Evolutionary conservation across 1,140 invertebrate genomes (phyloP).

Genomic region (Caenorhabditis latens): DNA sequence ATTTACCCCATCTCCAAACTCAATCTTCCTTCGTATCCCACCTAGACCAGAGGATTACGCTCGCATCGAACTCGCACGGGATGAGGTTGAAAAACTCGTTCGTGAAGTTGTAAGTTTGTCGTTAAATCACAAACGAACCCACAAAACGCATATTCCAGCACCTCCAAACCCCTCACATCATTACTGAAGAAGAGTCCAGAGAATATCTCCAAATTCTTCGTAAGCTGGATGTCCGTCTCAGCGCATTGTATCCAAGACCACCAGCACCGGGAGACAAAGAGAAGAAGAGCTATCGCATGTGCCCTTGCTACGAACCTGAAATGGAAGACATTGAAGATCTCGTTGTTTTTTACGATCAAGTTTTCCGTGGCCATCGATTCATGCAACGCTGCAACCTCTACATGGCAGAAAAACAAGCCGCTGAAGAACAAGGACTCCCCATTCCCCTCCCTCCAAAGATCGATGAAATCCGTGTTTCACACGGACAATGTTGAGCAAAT

Average conservation of each 20-base stretch:
- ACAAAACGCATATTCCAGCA: neutral
- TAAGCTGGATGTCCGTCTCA: neutral
- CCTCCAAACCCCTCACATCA: neutral
- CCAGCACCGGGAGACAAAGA: slow-evolving; percentile 28
- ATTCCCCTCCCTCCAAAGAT: neutral
- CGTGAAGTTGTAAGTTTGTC: neutral
- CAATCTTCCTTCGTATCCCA: slow-evolving; percentile 33
- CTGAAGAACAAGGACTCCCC: too few species aligned
- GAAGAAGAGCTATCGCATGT: slow-evolving; percentile 41
- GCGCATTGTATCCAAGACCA: neutral
- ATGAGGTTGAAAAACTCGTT: neutral
- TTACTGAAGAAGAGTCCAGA: neutral
- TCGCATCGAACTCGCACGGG: neutral
- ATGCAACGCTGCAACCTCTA: neutral
- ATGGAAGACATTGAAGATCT: neutral
- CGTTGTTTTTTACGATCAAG: neutral
- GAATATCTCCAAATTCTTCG: neutral
- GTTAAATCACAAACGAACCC: neutral
- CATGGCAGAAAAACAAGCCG: neutral
- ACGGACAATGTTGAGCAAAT: too few species aligned
- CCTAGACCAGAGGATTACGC: neutral
- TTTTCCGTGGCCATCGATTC: neutral
- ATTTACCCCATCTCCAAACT: slow-evolving; percentile 13
- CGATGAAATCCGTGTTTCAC: too few species aligned
- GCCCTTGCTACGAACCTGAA: slow-evolving; percentile 32